Percentiles rank a stretch among this genome's conserved stretches.
phyloP scores from a whole-genome alignment of 2,888 invertebrate species.

The Dromius quadrimaculatus region DNA sequence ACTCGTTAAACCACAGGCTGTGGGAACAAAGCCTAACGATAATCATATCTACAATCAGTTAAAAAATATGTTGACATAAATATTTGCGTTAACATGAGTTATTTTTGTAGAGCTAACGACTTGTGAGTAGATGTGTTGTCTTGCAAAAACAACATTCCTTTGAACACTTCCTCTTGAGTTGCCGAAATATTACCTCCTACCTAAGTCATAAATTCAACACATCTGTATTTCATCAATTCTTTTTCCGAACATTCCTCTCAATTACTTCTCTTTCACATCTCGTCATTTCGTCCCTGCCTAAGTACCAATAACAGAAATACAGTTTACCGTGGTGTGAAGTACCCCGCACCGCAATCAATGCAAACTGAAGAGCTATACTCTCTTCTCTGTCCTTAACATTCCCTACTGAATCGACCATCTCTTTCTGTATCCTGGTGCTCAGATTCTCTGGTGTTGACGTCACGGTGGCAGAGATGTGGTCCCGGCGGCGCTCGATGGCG shows the following conservation, averaged over 20 bases:
- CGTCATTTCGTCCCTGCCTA: background rate
- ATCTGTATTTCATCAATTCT: background rate
- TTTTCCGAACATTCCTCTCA: background rate
- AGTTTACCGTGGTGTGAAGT: slow-evolving; percentile 26
- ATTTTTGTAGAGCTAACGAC: no score
- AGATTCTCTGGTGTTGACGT: slow-evolving; percentile 30
- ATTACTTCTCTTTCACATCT: background rate
- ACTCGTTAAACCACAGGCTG: no score
- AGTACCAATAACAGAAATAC: slow-evolving; percentile 31
- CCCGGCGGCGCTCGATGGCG: slow-evolving; percentile 18
- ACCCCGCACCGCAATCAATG: slow-evolving; percentile 21
- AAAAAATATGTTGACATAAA: no score
- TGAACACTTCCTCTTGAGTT: no score
- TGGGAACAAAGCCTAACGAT: no score
- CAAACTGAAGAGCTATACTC: slow-evolving; percentile 6
- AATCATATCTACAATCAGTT: no score
- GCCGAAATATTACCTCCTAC: no score
- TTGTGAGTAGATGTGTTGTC: no score
- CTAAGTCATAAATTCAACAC: no score
- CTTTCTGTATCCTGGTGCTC: slow-evolving; percentile 6
- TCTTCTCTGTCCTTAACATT: background rate
- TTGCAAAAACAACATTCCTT: no score
- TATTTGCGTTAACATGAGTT: no score
- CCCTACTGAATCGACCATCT: background rate
- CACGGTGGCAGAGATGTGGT: slow-evolving; percentile 46